Evolutionary conservation across 2,888 invertebrate genomes (phyloP).

Genomic region (Cordilura impudica): DNA sequence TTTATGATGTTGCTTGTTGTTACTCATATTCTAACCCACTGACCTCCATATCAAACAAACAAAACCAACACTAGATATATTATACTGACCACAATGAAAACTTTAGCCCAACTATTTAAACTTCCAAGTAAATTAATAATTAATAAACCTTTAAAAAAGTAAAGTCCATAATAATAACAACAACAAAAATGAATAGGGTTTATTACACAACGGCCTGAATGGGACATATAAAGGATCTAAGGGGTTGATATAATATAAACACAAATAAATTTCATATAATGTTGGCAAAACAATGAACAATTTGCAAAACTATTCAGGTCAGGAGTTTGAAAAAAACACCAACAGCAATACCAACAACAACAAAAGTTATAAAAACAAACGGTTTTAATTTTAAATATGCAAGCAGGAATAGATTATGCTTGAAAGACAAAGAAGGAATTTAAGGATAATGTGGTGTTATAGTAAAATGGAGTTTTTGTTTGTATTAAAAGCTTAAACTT

Average conservation of each 20-base stretch:
- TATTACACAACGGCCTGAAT: not conserved
- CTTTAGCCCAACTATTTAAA: constrained; percentile 51
- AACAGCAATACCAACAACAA: no score
- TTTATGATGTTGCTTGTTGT: not conserved
- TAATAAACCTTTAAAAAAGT: constrained; percentile 37
- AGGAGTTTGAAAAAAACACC: constrained; percentile 23
- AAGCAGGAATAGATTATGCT: not conserved
- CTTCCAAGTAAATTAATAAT: constrained; percentile 58
- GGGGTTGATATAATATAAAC: not conserved
- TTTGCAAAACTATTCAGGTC: constrained; percentile 37
- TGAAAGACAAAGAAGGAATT: not conserved
- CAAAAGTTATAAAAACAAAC: not conserved
- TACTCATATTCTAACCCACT: not conserved
- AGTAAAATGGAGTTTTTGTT: no score
- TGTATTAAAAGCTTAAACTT: no score
- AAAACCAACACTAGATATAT: not conserved
- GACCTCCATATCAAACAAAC: not conserved
- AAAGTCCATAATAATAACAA: constrained; percentile 14
- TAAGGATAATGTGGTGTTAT: not conserved
- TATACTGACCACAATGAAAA: constrained; percentile 34
- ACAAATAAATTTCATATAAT: constrained; percentile 7
- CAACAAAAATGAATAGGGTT: not conserved
- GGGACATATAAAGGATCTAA: no score
- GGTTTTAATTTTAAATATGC: constrained; percentile 17
- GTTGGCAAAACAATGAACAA: constrained; percentile 34